These are phyloP conservation scores for Ophioderma brevispina DNA, from an alignment of 35 echinoderm and acorn worm species.

Conservation along the genomic window DNA sequence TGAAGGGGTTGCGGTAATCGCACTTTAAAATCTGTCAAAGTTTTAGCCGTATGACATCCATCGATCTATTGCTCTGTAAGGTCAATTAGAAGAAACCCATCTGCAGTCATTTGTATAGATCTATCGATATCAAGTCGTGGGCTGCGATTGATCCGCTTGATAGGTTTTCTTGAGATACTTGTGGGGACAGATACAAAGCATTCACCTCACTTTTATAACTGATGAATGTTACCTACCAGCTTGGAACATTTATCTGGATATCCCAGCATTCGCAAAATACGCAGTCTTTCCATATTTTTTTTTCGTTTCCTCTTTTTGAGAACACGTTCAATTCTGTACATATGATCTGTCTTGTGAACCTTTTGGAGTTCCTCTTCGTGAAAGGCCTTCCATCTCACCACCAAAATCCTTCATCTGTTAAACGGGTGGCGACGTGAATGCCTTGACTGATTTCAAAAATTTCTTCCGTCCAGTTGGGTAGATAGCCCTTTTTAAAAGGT, in stretches of 20 bases:
- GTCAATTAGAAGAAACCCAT: conserved; percentile 51
- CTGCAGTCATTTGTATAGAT: background rate
- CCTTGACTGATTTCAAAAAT: conserved; percentile 29
- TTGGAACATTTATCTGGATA: conserved; percentile 47
- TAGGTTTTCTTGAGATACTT: background rate
- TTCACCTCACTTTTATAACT: background rate
- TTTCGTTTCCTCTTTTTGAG: conserved; percentile 16
- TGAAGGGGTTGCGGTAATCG: conserved; percentile 19
- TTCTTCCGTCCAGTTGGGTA: conserved; percentile 57
- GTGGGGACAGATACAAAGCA: background rate
- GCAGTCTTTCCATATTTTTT: background rate
- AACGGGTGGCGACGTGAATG: conserved; percentile 25
- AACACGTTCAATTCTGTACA: conserved; percentile 37
- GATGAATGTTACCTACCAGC: conserved; percentile 33
- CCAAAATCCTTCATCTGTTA: conserved; percentile 46
- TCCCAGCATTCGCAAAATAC: conserved; percentile 33
- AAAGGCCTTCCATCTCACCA: conserved; percentile 52
- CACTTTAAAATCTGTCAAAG: conserved; percentile 18
- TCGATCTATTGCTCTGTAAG: conserved; percentile 41
- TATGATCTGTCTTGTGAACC: background rate
- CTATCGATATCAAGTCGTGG: background rate
- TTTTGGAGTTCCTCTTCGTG: conserved; percentile 61
- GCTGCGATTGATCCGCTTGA: background rate
- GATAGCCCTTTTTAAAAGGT: conserved; percentile 47
- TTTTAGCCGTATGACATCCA: conserved; percentile 52